Evolutionary conservation across 2,888 invertebrate species (phyloP), one percentile per base, ranked within the genome.

Genomic region (Xanthorhoe designata): DNA sequence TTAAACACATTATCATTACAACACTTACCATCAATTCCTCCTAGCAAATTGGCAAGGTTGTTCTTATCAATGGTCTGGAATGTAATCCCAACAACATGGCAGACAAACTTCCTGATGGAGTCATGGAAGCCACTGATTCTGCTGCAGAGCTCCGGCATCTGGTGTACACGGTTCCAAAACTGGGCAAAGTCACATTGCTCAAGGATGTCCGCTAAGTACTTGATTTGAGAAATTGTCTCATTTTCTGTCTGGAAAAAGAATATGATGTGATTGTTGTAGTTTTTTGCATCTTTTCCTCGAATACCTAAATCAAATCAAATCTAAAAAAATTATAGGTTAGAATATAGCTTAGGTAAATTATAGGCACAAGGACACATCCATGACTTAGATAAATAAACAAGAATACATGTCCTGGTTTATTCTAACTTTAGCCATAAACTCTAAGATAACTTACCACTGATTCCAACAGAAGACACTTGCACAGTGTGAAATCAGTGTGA

Each of bases 401-500:
- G n/a, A n/a, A n/a, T n/a, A n/a, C n/a, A n/a, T n/a, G n/a, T n/a
- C n/a, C n/a, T n/a, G n/a, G n/a, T n/a, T n/a, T n/a, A n/a, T n/a
- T n/a, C n/a, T n/a, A n/a, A n/a, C n/a, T n/a, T n/a, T n/a, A n/a
- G n/a, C 24, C 24, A 24, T 3, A 24, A 3, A 4, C 1, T 13
- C 45, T 58, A 1, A 50, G 18, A 24, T 9, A 6, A 35, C 68
- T 88, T 79, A 92, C 92, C 76, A 93, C 91, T 71, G 93, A 92
- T 75, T 98, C 97, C 73, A 97, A 96, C 66, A 99, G 94, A 63
- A 99, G 95, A 87, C 99, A 99, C 91, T 99, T 99, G 94, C 99
- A 99, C 73, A 99, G 94, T 54, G 98, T 98, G 84, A 99, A 99
- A 90, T 99, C 99, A 8, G 99, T 98, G 83, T 99, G 98, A 0